Conservation (phyloP, 2,888 invertebrate species). For the Ellobium chinense region DNA sequence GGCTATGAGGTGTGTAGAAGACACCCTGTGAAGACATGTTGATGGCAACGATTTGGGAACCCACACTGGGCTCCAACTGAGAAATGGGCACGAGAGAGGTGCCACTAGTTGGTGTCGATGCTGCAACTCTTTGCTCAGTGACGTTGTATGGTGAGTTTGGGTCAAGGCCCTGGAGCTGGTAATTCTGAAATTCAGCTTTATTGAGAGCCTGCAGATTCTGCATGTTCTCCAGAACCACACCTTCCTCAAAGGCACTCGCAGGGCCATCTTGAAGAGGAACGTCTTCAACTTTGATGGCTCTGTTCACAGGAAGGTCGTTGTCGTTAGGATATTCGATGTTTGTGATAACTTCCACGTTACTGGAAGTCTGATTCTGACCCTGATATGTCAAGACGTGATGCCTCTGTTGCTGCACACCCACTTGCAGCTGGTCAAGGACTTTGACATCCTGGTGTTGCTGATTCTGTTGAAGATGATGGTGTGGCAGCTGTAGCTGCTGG, state of each 20-base stretch:
- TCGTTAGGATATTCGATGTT: slow-evolving; percentile 8
- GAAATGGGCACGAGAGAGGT: slow-evolving; percentile 23
- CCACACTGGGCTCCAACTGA: slow-evolving; percentile 26
- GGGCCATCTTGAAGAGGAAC: slow-evolving; percentile 11
- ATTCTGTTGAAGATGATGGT: background rate
- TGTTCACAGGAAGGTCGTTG: slow-evolving; percentile 25
- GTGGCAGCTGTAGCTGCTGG: background rate
- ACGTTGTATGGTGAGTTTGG: background rate
- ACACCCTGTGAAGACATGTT: slow-evolving; percentile 24
- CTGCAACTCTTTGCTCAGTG: background rate
- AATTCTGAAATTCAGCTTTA: slow-evolving; percentile 26
- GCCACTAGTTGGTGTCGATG: background rate
- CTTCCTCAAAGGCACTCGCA: background rate
- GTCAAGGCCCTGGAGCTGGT: slow-evolving; percentile 5
- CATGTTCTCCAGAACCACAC: slow-evolving; percentile 38
- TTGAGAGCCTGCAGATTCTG: slow-evolving; percentile 13
- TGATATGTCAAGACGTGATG: slow-evolving; percentile 18
- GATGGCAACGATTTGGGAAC: slow-evolving; percentile 36
- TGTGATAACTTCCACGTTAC: background rate
- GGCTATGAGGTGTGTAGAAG: slow-evolving; percentile 28
- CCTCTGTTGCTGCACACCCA: background rate
- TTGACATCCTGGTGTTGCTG: slow-evolving; percentile 34
- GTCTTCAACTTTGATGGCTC: slow-evolving; percentile 36
- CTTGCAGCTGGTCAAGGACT: background rate
- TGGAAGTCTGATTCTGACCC: background rate